phyloP scores from a whole-genome alignment of 2,797 vertebrate genomes.

The Oophaga sylvatica region DNA sequence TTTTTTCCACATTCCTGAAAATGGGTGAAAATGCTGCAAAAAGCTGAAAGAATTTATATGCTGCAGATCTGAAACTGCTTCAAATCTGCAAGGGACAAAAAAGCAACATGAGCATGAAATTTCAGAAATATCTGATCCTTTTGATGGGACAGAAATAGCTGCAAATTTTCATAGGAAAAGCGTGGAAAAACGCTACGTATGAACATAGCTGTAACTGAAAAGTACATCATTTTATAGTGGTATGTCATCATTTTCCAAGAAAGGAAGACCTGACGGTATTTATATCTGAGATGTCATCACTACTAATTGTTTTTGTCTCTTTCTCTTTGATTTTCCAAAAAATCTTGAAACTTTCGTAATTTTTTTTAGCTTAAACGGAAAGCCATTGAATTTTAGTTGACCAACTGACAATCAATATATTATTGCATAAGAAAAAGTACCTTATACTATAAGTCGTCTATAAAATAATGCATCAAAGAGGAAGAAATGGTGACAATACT shows the following conservation, averaged over 20 bases:
- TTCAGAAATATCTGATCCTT: too few species aligned
- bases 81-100: too few species aligned
- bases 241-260: neutral
- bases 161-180: too few species aligned
- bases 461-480: neutral
- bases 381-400: neutral
- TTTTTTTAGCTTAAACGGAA: neutral
- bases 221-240: neutral
- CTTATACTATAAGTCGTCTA: neutral
- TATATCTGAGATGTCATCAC: neutral
- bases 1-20: too few species aligned
- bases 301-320: neutral
- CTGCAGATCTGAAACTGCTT: too few species aligned
- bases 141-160: too few species aligned
- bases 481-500: slow-evolving; percentile 33
- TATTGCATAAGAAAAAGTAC: neutral
- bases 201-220: neutral
- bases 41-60: too few species aligned
- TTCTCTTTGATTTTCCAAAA: neutral
- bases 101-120: too few species aligned
- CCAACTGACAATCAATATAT: neutral
- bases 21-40: too few species aligned
- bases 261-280: neutral
- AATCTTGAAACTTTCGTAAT: neutral
- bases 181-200: too few species aligned